Evolutionary conservation across 2,113 vertebrate genomes (phyloP).

Genomic region (Catharus fuscescens): DNA sequence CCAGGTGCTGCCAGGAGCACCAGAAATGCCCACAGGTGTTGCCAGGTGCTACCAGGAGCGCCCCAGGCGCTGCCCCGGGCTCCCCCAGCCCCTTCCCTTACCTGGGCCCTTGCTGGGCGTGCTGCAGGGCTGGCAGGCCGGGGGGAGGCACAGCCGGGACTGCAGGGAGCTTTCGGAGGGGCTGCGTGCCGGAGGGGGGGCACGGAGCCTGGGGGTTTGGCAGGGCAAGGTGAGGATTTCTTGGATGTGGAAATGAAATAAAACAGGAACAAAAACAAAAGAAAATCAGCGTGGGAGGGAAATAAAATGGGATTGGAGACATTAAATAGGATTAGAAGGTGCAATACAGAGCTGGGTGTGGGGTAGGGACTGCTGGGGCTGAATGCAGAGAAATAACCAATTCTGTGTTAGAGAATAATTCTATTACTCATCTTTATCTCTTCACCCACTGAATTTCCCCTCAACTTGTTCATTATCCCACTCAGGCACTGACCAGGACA

Average conservation of each 20-base stretch:
- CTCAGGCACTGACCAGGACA: background rate
- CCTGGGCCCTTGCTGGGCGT: conserved; percentile 71
- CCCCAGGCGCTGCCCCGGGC: rapidly evolving
- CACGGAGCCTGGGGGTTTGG: conserved; percentile 73
- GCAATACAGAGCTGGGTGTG: background rate
- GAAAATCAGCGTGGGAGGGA: conserved; percentile 52
- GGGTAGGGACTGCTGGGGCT: background rate
- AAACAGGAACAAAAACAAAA: background rate
- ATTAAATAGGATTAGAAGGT: background rate
- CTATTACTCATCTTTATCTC: background rate
- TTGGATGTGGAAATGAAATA: conserved; percentile 76
- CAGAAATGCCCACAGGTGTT: too few species aligned
- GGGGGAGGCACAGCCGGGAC: conserved; percentile 74
- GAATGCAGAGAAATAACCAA: background rate
- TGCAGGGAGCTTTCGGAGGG: conserved; percentile 77
- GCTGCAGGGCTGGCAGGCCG: conserved; percentile 71
- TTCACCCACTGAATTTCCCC: background rate
- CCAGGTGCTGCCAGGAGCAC: too few species aligned
- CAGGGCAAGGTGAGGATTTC: conserved; percentile 82
- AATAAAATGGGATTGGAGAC: background rate
- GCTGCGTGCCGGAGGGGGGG: conserved; percentile 77
- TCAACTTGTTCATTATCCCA: background rate
- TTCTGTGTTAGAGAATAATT: background rate
- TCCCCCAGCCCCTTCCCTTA: conserved; percentile 74
- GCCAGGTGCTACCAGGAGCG: background rate